Evolutionary conservation across 92 coral and sea anemone genomes (phyloP).

Genomic region (Actinostola sp.): DNA sequence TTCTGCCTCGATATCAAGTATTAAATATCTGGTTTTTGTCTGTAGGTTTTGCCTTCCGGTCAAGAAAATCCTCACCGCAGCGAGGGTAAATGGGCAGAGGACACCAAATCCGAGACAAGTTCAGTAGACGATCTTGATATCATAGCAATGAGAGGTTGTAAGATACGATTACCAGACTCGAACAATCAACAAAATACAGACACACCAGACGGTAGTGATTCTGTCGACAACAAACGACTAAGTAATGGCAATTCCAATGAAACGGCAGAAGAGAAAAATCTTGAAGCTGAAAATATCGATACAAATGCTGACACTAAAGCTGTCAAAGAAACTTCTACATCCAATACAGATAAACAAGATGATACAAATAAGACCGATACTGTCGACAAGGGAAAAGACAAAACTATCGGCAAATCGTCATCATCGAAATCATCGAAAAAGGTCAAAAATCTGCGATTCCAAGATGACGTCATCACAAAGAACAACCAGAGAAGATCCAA

Average conservation of each 20-base stretch:
- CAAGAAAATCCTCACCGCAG: slow-evolving; percentile 40
- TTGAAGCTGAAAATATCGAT: not conserved
- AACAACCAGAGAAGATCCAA: slow-evolving; percentile 18
- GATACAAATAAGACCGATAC: not conserved
- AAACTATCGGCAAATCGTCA: slow-evolving; percentile 28
- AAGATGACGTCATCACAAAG: slow-evolving; percentile 51
- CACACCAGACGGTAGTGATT: not conserved
- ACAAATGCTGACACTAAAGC: slow-evolving; percentile 3
- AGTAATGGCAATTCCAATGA: not conserved
- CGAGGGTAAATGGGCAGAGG: slow-evolving; percentile 87
- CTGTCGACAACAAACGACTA: slow-evolving; percentile 11
- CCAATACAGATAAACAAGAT: not conserved
- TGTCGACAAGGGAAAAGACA: slow-evolving; percentile 1
- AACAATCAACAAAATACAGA: not conserved
- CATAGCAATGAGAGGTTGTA: slow-evolving; percentile 52
- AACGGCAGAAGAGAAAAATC: not conserved
- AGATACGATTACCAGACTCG: not conserved
- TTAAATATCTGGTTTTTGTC: too few relatives aligned
- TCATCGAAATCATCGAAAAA: slow-evolving; percentile 50
- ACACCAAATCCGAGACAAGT: slow-evolving; percentile 67
- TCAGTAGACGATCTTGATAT: slow-evolving; percentile 74
- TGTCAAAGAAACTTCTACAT: slow-evolving; percentile 4
- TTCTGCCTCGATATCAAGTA: too few relatives aligned
- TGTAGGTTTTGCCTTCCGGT: slow-evolving; percentile 64
- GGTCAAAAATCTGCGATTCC: slow-evolving; percentile 59